Evolutionary conservation across 64 coral and sea anemone species (phyloP), one percentile per base, ranked within the genome.

Genomic region (Catalaphyllia jardinei): DNA sequence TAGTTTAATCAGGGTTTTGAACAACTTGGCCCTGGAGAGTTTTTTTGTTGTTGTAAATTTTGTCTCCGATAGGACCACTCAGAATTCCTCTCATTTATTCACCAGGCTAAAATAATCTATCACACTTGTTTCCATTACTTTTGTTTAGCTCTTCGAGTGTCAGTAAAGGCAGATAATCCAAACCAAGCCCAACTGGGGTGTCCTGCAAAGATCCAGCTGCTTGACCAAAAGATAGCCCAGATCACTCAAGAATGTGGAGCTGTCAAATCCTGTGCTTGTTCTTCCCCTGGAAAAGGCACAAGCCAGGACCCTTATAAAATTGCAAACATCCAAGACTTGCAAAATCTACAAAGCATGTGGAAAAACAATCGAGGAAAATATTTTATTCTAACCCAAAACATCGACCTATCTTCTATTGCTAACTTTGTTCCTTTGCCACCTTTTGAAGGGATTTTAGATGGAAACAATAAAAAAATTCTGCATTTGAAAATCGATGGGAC

Each of bases 391-490:
- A 76, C 74, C 22, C 74, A 76, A 76, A 16, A 76, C 31, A 76
- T 76, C 74, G 74, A 76, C 74, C 35, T 76, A 76, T 76, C 29
- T 76, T 38, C 29, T 76, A 76, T 76, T 76, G 74, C 74, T 38
- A 76, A 76, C 35, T 76, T 76, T 76, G 35, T 13, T 49, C 31
- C 74, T 76, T 76, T 76, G 74, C 74, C 74, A 31, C 14, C 0
- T 1, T 76, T 76, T 76, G 20, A 35, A 49, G 74, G 74, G 29
- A 76, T 18, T 76, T 76, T 76, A 33, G 74, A 76, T 76, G 74
- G 74, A 33, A 76, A 76, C 35, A 76, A 76, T 76, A 76, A 76
- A 76, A 76, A 35, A 15, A 76, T 76, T 22, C 35, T 76, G 39
- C 39, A 76, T 76, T 31, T 76, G 35, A 76, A 31, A 13, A 51